These are phyloP conservation scores for Apodemus agrarius DNA, from an alignment of 2,797 vertebrate genomes.

Conservation along the genomic window DNA sequence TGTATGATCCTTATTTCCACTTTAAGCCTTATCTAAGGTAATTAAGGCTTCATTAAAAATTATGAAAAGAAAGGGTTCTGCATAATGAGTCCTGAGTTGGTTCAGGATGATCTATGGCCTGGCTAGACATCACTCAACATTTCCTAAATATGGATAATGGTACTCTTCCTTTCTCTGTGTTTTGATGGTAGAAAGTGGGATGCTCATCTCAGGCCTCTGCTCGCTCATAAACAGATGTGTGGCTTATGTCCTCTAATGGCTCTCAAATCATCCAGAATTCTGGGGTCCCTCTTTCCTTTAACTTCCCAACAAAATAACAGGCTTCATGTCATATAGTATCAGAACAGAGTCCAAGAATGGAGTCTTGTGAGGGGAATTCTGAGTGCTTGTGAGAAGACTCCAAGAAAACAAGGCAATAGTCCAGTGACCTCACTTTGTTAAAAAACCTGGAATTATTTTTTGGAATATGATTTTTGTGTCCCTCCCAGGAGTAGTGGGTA, in stretches of 20 bases:
- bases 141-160: neutral
- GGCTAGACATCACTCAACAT: neutral
- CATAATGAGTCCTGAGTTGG: neutral
- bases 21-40: neutral
- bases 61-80: neutral
- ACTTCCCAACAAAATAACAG: neutral
- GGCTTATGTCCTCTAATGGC: neutral
- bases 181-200: neutral
- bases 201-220: neutral
- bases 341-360: neutral
- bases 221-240: neutral
- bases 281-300: neutral
- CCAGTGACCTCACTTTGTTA: neutral
- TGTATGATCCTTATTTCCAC: neutral
- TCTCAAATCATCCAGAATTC: neutral
- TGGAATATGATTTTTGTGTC: neutral
- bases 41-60: neutral
- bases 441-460: neutral
- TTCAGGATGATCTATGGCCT: neutral
- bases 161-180: neutral
- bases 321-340: neutral
- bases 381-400: neutral
- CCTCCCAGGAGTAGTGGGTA: neutral
- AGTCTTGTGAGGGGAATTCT: neutral
- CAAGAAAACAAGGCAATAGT: neutral